Evolutionary conservation across 2,797 vertebrate species (phyloP).

Genomic region (Sebastes paucispinis): DNA sequence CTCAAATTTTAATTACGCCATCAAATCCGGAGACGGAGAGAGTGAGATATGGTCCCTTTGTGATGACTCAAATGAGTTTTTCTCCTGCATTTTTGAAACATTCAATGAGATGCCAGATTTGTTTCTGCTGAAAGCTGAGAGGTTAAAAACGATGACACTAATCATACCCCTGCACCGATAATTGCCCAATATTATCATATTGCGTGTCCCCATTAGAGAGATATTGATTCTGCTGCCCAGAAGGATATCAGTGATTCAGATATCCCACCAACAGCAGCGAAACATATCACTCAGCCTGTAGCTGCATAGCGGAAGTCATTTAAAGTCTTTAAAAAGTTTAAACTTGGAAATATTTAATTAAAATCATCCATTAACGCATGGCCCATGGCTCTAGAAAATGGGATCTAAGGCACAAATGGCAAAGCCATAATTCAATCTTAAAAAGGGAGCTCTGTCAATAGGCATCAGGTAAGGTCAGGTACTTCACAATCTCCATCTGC

Average conservation of each 20-base stretch:
- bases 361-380: constrained; percentile 67
- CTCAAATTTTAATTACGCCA: constrained; percentile 41
- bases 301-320: constrained; percentile 47
- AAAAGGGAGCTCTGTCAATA: constrained; percentile 66
- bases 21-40: constrained; percentile 28
- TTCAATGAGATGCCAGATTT: constrained; percentile 30
- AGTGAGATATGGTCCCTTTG: constrained; percentile 24
- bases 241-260: constrained; percentile 45
- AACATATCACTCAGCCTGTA: constrained; percentile 43
- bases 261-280: constrained; percentile 42
- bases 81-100: constrained; percentile 30
- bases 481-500: constrained; percentile 63
- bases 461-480: constrained; percentile 71
- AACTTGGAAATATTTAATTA: constrained; percentile 74
- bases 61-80: constrained; percentile 30
- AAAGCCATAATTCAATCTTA: constrained; percentile 75
- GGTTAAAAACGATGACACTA: constrained; percentile 60
- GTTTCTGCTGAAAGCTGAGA: constrained; percentile 53
- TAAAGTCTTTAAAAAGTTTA: constrained; percentile 65
- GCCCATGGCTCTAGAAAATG: constrained; percentile 68
- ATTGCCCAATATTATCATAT: constrained; percentile 70
- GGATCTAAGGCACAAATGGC: constrained; percentile 73
- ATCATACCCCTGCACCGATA: constrained; percentile 62
- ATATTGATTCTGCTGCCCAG: constrained; percentile 66
- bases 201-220: constrained; percentile 61